These are phyloP conservation scores for Listrodromus nycthemerus DNA, from an alignment of 2,888 invertebrate genomes.

Conservation along the genomic window DNA sequence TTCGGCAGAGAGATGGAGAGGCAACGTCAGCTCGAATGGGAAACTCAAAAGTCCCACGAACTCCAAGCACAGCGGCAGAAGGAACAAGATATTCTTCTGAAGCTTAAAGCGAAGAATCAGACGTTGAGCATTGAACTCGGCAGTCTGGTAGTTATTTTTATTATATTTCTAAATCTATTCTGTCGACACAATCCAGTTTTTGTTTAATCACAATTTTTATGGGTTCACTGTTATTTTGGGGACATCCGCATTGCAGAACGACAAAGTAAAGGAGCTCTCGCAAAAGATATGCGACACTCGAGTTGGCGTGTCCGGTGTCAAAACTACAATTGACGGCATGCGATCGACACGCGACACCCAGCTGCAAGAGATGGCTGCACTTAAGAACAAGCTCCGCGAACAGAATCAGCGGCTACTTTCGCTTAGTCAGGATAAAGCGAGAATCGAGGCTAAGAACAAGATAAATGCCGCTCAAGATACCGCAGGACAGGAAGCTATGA, in stretches of 20 bases:
- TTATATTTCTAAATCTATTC: not conserved
- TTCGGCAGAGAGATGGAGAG: slow-evolving; percentile 93
- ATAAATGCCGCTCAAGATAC: slow-evolving; percentile 85
- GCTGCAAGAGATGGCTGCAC: slow-evolving; percentile 93
- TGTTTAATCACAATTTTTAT: not conserved
- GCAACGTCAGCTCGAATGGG: slow-evolving; percentile 98
- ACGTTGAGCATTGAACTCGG: slow-evolving; percentile 91
- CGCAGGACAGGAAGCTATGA: slow-evolving; percentile 86
- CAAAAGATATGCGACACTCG: slow-evolving; percentile 93
- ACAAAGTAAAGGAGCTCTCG: slow-evolving; percentile 91
- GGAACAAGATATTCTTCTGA: slow-evolving; percentile 93
- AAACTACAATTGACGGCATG: slow-evolving; percentile 99
- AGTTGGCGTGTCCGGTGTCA: slow-evolving; percentile 95
- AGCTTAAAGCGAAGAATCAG: slow-evolving; percentile 95
- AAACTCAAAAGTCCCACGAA: slow-evolving; percentile 94
- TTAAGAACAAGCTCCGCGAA: slow-evolving; percentile 93
- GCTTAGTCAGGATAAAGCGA: slow-evolving; percentile 93
- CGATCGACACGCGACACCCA: slow-evolving; percentile 95
- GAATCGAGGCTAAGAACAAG: slow-evolving; percentile 90
- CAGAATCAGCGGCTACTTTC: slow-evolving; percentile 92
- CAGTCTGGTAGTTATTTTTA: slow-evolving; percentile 82
- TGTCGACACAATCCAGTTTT: not conserved
- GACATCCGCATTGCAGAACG: slow-evolving; percentile 84
- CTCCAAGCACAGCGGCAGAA: slow-evolving; percentile 94
- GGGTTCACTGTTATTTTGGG: not conserved